A percentile compares a stretch with the other conserved stretches of the same genome.
Conservation (phyloP, 2,113 vertebrate genomes). For the Ptychochromis oligacanthus region DNA sequence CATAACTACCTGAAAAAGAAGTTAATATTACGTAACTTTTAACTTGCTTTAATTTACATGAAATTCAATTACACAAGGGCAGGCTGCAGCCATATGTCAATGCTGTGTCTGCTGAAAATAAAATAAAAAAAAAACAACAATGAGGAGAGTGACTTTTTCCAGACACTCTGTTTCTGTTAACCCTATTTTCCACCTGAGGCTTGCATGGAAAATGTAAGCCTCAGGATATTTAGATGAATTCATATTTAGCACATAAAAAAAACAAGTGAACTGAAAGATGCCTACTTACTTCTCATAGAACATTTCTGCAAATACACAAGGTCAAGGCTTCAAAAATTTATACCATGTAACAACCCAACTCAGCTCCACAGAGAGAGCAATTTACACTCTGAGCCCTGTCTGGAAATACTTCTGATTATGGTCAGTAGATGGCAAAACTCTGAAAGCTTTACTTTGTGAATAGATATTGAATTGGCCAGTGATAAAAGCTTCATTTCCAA, state of each 20-base stretch:
- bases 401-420: neutral
- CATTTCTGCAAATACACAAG: neutral
- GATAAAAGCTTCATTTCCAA: neutral
- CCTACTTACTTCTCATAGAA: neutral
- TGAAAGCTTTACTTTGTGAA: neutral
- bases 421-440: neutral
- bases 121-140: neutral
- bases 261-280: neutral
- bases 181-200: no score
- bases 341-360: neutral
- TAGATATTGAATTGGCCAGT: neutral
- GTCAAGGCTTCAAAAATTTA: neutral
- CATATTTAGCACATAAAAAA: neutral
- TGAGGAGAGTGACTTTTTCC: neutral
- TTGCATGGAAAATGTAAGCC: no score
- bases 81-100: neutral
- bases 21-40: neutral
- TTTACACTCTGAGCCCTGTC: neutral
- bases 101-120: neutral
- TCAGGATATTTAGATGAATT: neutral
- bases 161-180: neutral
- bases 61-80: slow-evolving; percentile 10
- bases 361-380: neutral
- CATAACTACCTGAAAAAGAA: slow-evolving; percentile 12
- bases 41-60: neutral